A percentile compares a stretch with the other conserved stretches of the same genome.
Evolutionary conservation across 2,797 vertebrate genomes (phyloP).

Genomic region (Danio albolineatus): DNA sequence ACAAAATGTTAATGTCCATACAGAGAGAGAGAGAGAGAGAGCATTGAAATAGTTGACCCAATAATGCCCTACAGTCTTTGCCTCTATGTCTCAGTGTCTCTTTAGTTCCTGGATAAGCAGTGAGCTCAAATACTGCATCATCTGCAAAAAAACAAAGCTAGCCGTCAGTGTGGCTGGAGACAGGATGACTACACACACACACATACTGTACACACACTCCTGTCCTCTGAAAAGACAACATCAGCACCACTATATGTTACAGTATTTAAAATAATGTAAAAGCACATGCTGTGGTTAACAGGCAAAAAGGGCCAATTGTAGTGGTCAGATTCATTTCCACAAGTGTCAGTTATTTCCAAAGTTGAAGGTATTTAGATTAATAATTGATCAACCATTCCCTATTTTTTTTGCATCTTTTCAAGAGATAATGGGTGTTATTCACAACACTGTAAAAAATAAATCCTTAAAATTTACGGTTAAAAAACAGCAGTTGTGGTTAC

Average conservation of each 20-base stretch:
- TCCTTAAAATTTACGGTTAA: no score
- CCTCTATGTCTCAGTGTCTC: slow-evolving; percentile 23
- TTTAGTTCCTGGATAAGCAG: slow-evolving; percentile 18
- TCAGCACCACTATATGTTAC: neutral
- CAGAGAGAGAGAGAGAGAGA: neutral
- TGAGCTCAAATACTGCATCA: slow-evolving; percentile 43
- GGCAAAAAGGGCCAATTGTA: neutral
- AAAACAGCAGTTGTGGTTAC: no score
- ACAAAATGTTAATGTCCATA: slow-evolving; percentile 3
- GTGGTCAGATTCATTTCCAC: neutral
- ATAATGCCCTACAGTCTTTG: neutral
- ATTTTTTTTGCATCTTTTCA: no score
- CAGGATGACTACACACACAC: slow-evolving; percentile 6
- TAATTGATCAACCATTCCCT: no score
- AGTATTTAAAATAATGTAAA: neutral
- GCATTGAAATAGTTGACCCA: slow-evolving; percentile 1
- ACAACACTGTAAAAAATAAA: no score
- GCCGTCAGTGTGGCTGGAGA: slow-evolving; percentile 31
- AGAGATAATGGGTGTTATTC: no score
- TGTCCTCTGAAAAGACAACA: neutral
- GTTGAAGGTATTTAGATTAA: no score
- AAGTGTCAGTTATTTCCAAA: neutral
- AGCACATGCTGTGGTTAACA: neutral
- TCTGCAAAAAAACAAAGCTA: slow-evolving; percentile 43
- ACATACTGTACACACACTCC: neutral